A percentile compares a stretch with the other conserved stretches of the same genome.
Evolutionary conservation across 2,797 vertebrate species (phyloP).

Genomic region (Hafferia zeledoni): DNA sequence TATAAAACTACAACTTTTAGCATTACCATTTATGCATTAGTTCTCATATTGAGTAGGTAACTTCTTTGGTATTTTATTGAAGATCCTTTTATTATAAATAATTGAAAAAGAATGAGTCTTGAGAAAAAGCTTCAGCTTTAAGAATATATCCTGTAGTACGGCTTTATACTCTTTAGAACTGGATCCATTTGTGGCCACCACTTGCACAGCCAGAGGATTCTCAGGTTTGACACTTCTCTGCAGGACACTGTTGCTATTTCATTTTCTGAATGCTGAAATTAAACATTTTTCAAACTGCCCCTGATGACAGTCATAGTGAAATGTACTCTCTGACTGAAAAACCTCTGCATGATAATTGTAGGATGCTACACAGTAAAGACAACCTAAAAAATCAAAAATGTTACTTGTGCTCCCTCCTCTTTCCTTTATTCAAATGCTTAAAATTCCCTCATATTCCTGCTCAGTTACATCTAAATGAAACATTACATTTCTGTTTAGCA

Average conservation of each 20-base stretch:
- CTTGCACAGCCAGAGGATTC: background rate
- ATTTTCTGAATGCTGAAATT: slow-evolving; percentile 2
- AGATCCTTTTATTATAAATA: background rate
- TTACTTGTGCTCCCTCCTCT: background rate
- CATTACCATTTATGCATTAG: background rate
- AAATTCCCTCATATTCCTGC: background rate
- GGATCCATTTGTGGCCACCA: background rate
- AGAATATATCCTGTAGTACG: background rate
- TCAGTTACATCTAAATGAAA: background rate
- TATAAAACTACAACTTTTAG: background rate
- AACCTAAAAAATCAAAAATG: background rate
- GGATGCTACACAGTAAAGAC: background rate
- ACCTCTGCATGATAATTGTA: background rate
- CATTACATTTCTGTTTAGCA: background rate
- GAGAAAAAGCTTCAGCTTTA: background rate
- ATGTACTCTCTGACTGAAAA: background rate
- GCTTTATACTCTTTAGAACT: background rate
- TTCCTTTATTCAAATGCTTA: background rate
- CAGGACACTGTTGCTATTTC: background rate
- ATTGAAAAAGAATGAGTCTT: background rate
- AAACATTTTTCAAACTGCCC: background rate
- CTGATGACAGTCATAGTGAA: background rate
- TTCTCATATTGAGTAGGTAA: background rate
- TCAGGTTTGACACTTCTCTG: background rate
- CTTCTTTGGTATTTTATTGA: slow-evolving; percentile 9